Evolutionary conservation across 2,113 vertebrate genomes (phyloP).

Genomic region (Tamias sibiricus): DNA sequence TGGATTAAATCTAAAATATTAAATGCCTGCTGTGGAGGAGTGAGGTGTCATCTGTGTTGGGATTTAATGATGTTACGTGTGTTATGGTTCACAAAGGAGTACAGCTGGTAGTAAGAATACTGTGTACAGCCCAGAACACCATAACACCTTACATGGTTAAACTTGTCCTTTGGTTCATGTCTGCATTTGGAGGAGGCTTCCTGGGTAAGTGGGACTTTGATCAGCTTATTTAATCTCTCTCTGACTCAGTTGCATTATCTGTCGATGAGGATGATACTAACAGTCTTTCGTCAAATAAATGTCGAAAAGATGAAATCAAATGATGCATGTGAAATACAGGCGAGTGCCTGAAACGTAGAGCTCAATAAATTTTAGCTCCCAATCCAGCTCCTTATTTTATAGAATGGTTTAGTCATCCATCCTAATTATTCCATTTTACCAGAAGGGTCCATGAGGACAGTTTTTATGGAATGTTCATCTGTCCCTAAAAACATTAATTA

Average conservation of each 20-base stretch:
- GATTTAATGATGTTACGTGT: neutral
- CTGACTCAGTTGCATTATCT: neutral
- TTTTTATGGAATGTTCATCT: too few species aligned
- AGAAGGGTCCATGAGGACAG: neutral
- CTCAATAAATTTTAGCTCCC: neutral
- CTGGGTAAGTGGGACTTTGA: neutral
- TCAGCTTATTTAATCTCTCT: neutral
- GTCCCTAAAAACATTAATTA: neutral
- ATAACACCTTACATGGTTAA: too few species aligned
- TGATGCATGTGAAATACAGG: neutral
- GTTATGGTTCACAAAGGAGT: neutral
- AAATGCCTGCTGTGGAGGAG: neutral
- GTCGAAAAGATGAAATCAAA: neutral
- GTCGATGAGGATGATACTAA: neutral
- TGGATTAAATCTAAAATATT: neutral
- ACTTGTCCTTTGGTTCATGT: neutral
- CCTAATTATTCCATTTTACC: neutral
- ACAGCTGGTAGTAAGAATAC: neutral
- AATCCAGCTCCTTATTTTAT: neutral
- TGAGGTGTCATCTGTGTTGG: neutral
- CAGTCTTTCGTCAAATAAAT: neutral
- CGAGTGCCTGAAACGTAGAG: neutral
- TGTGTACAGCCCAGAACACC: rapidly evolving
- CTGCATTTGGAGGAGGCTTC: neutral
- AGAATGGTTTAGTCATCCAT: neutral